Evolutionary conservation across 2,888 invertebrate species (phyloP).

Genomic region (Ochlodes sylvanus): DNA sequence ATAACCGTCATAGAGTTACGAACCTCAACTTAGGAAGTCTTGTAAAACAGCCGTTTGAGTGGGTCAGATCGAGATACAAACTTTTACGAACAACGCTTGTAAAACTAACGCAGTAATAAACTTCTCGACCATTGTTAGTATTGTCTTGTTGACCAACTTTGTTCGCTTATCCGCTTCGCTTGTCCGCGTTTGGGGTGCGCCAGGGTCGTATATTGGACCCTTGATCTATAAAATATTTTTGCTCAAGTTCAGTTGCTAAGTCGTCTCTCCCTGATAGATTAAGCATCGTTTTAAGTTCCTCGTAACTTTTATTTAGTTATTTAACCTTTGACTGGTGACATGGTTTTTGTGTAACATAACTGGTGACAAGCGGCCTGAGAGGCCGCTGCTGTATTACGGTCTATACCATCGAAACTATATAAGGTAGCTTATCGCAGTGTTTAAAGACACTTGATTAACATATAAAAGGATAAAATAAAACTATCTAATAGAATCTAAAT

Average conservation of each 20-base stretch:
- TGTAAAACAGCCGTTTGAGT: constrained; percentile 36
- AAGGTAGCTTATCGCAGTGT: no score
- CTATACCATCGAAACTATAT: no score
- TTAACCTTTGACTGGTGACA: no score
- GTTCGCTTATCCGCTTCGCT: constrained; percentile 6
- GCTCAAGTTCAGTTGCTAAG: neutral
- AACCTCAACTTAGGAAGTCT: constrained; percentile 28
- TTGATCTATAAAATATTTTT: constrained; percentile 16
- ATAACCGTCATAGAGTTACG: constrained; percentile 23
- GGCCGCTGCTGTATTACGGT: no score
- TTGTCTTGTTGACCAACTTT: constrained; percentile 34
- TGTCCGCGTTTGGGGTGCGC: constrained; percentile 14
- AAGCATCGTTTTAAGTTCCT: no score
- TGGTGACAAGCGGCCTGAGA: no score
- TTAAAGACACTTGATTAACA: no score
- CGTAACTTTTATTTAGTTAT: no score
- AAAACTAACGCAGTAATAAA: constrained; percentile 37
- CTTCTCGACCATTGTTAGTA: constrained; percentile 34
- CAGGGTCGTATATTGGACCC: constrained; percentile 21
- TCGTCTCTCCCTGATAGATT: neutral
- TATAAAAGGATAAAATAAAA: no score
- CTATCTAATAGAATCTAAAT: no score
- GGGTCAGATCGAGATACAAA: constrained; percentile 35
- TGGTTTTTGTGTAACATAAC: no score
- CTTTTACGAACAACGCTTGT: constrained; percentile 32